Conservation (phyloP, 2,888 invertebrate species). For the Lasioglossum vierecki region DNA sequence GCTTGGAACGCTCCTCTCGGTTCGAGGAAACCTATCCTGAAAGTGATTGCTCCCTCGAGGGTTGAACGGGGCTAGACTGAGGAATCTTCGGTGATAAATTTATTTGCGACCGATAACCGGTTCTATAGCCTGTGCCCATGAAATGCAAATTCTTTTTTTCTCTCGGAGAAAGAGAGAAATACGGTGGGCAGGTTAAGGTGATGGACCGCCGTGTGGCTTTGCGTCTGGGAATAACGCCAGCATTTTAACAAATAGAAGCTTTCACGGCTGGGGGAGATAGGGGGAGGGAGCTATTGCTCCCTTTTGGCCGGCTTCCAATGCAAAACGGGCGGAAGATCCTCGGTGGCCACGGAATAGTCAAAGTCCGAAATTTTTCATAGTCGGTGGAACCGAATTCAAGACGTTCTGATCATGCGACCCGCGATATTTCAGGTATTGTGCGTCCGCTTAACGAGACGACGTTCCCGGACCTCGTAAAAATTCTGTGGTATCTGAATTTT, state of each 20-base stretch:
- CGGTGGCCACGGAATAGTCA: neutral
- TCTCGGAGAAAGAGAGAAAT: neutral
- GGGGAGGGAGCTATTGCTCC: neutral
- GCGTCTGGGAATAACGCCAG: conserved; percentile 47
- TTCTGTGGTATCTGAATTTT: neutral
- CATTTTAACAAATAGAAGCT: conserved; percentile 44
- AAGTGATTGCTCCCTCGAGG: neutral
- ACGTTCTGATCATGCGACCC: neutral
- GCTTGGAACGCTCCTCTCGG: neutral
- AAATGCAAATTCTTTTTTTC: conserved; percentile 27
- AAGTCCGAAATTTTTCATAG: neutral
- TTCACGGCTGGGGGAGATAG: neutral
- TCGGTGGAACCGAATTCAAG: neutral
- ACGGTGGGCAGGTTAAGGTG: conserved; percentile 22
- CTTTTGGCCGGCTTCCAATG: conserved; percentile 23
- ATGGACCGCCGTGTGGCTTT: conserved; percentile 25
- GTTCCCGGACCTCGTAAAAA: neutral
- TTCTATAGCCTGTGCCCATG: neutral
- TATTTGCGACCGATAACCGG: conserved; percentile 3
- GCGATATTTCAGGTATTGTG: neutral
- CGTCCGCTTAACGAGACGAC: neutral
- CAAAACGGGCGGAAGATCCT: neutral
- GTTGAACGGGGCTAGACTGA: neutral
- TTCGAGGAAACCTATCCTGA: conserved; percentile 3
- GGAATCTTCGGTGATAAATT: conserved; percentile 19